Conservation (phyloP, 2,113 vertebrate species). For the Psittacula cyanocephala region DNA sequence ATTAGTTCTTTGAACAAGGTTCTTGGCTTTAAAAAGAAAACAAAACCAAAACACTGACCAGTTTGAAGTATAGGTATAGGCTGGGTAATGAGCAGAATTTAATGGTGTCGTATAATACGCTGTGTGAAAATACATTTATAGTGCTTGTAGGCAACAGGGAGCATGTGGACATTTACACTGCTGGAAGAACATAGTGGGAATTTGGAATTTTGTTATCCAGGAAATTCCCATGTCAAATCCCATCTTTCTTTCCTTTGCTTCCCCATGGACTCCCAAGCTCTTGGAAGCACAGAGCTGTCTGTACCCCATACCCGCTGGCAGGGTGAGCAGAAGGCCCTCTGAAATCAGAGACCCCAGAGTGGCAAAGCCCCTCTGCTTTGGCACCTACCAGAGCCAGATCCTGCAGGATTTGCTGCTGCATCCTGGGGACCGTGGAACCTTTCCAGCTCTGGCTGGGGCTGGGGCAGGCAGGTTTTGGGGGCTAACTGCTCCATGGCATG, state of each 20-base stretch:
- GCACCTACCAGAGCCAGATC: neutral
- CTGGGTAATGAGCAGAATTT: neutral
- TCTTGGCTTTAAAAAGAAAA: neutral
- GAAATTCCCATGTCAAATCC: neutral
- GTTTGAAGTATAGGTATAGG: neutral
- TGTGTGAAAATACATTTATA: neutral
- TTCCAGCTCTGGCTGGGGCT: neutral
- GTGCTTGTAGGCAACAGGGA: neutral
- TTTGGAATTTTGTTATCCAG: neutral
- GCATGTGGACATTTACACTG: neutral
- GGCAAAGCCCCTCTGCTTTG: neutral
- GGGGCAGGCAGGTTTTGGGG: neutral
- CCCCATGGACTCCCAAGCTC: neutral
- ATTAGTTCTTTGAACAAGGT: neutral
- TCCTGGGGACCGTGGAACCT: neutral
- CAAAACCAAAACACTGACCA: neutral
- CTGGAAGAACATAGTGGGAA: neutral
- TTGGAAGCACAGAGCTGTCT: neutral
- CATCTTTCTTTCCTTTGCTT: neutral
- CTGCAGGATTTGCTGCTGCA: neutral
- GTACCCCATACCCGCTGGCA: neutral
- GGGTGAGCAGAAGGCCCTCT: neutral
- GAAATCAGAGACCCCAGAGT: neutral
- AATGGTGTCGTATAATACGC: fast-evolving
- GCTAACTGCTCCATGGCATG: neutral